Evolutionary conservation across 2,797 vertebrate genomes (phyloP).

Genomic region (Enteromius thamalakanensis): DNA sequence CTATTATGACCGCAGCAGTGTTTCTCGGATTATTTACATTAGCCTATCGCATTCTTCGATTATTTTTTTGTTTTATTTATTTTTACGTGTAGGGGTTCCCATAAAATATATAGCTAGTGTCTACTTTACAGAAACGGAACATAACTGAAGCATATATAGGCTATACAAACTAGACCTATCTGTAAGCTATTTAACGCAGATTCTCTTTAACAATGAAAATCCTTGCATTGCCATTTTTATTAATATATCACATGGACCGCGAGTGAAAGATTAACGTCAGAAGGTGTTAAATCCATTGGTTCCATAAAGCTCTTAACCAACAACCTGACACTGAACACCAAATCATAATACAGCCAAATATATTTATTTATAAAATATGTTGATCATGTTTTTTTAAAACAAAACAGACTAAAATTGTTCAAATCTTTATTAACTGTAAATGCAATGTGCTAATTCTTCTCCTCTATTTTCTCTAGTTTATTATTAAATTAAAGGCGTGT

Average conservation of each 20-base stretch:
- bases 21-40: background rate
- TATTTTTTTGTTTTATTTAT: background rate
- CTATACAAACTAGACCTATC: background rate
- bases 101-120: background rate
- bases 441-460: background rate
- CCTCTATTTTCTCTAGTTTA: background rate
- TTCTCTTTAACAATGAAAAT: background rate
- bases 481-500: background rate
- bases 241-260: background rate
- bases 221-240: constrained; percentile 1
- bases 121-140: background rate
- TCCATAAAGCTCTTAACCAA: background rate
- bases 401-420: background rate
- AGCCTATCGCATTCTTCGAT: background rate
- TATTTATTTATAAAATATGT: background rate
- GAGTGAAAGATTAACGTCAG: constrained; percentile 17
- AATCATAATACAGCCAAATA: background rate
- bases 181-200: background rate
- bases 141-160: background rate
- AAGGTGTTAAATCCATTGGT: background rate
- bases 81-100: background rate
- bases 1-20: background rate
- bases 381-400: background rate
- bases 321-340: background rate
- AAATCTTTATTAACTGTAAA: background rate